Conservation (phyloP, 2,113 vertebrate genomes). For the Dicerorhinus sumatrensis region DNA sequence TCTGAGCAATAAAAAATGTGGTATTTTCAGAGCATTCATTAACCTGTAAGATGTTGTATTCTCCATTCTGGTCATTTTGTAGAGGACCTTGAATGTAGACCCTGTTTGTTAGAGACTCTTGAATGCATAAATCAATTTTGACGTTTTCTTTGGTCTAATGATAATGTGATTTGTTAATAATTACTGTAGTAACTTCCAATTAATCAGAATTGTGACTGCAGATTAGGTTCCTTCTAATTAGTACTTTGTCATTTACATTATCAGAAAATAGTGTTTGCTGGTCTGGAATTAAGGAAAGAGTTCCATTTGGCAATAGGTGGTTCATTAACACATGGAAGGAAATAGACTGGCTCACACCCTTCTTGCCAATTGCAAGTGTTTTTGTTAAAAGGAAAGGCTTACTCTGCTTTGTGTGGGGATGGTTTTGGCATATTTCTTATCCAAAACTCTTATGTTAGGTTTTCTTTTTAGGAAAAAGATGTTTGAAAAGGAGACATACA, state of each 20-base stretch:
- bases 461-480: conserved; percentile 24
- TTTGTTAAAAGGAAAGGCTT: conserved; percentile 45
- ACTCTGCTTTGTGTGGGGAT: not conserved
- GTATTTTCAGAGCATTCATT: conserved; percentile 47
- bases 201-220: conserved; percentile 76
- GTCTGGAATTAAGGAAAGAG: conserved; percentile 64
- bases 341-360: conserved; percentile 58
- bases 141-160: conserved; percentile 75
- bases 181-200: conserved; percentile 77
- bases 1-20: conserved; percentile 43
- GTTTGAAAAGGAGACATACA: conserved; percentile 46
- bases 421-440: conserved; percentile 1
- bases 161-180: conserved; percentile 76
- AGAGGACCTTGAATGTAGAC: conserved; percentile 57
- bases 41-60: conserved; percentile 56
- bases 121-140: conserved; percentile 69
- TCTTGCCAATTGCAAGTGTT: conserved; percentile 24
- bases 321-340: conserved; percentile 79
- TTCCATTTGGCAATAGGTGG: conserved; percentile 74
- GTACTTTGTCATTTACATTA: conserved; percentile 79
- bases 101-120: conserved; percentile 62
- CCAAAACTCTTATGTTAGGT: conserved; percentile 7
- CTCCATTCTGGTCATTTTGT: conserved; percentile 50
- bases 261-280: conserved; percentile 61
- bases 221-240: conserved; percentile 79